Evolutionary conservation across 2,888 invertebrate species (phyloP).

Genomic region (Pammene fasciana): DNA sequence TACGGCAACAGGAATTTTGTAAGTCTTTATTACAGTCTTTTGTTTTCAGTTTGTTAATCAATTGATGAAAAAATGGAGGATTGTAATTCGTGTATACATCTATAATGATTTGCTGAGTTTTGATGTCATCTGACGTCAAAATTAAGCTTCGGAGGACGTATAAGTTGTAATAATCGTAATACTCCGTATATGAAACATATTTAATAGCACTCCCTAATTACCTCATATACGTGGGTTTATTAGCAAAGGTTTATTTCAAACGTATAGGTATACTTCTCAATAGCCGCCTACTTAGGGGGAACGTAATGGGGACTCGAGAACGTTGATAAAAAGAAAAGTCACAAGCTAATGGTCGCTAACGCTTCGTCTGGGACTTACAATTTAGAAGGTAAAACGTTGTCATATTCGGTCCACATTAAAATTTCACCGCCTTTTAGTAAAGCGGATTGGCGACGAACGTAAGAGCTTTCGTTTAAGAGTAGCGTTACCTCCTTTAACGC

Average conservation of each 20-base stretch:
- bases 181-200: conserved; percentile 11
- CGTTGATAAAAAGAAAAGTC: conserved; percentile 29
- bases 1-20: neutral
- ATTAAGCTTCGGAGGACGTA: neutral
- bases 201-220: conserved; percentile 5
- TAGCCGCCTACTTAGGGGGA: conserved; percentile 10
- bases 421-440: conserved; percentile 74
- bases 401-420: conserved; percentile 71
- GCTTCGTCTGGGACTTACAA: conserved; percentile 16
- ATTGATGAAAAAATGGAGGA: neutral
- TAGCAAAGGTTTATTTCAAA: conserved; percentile 5
- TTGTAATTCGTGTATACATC: neutral
- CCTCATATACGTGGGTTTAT: neutral
- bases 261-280: neutral
- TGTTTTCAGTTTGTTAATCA: no score
- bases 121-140: neutral
- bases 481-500: conserved; percentile 77
- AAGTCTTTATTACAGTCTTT: neutral
- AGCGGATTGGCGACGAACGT: conserved; percentile 71
- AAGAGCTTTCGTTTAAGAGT: conserved; percentile 79
- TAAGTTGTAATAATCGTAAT: conserved; percentile 11
- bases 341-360: conserved; percentile 35
- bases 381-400: conserved; percentile 43
- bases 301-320: conserved; percentile 5
- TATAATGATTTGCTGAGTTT: neutral